A percentile compares a stretch with the other conserved stretches of the same genome.
Evolutionary conservation across 2,797 vertebrate genomes (phyloP).

Genomic region (Xerus rutilus): DNA sequence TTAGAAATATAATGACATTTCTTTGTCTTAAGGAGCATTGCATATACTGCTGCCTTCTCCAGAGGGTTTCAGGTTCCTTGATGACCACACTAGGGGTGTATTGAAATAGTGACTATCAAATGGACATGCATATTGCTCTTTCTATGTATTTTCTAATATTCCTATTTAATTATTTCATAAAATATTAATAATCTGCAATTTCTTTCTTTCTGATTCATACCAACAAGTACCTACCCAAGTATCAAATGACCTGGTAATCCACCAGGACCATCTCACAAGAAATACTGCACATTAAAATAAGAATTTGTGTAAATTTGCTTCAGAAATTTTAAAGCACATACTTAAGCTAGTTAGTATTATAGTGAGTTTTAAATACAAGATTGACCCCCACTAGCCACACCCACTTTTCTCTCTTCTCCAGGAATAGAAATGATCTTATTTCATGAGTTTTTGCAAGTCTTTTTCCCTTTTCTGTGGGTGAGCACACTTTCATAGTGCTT

Average conservation of each 20-base stretch:
- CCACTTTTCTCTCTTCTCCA: background rate
- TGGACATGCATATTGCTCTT: background rate
- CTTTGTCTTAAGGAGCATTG: background rate
- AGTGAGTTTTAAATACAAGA: background rate
- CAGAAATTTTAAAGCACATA: background rate
- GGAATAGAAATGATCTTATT: background rate
- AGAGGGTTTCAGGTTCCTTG: background rate
- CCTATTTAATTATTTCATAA: background rate
- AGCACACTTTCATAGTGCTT: background rate
- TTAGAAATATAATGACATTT: background rate
- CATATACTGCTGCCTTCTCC: fast-evolving
- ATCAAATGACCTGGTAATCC: background rate
- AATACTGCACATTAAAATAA: background rate
- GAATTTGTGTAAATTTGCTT: background rate
- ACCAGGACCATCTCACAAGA: background rate
- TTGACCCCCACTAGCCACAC: background rate
- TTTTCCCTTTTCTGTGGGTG: background rate
- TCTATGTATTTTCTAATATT: background rate
- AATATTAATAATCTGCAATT: background rate
- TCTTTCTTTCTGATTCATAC: background rate
- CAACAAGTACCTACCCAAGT: background rate
- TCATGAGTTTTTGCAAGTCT: background rate
- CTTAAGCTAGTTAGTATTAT: background rate
- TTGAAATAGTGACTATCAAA: background rate
- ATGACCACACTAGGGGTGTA: background rate